Evolutionary conservation across 2,888 invertebrate species (phyloP).

Genomic region (Morinoia aosen): DNA sequence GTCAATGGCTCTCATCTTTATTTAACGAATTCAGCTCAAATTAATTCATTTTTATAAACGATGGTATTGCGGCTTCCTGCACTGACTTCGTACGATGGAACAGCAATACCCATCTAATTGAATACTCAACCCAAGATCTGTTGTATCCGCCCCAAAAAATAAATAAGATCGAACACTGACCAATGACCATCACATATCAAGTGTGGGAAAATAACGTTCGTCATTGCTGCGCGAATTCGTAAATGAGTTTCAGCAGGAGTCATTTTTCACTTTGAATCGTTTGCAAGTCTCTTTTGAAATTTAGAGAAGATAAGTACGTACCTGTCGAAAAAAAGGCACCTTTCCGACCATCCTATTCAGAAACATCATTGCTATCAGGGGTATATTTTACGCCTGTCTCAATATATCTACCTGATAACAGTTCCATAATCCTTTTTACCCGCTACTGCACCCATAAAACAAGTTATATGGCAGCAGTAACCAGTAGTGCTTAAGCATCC

Average conservation of each 20-base stretch:
- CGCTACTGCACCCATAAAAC: constrained; percentile 46
- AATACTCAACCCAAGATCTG: not conserved
- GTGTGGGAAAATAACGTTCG: not conserved
- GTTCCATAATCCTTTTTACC: constrained; percentile 51
- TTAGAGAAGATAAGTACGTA: constrained; percentile 39
- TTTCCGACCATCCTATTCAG: constrained; percentile 26
- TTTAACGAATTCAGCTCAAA: not conserved
- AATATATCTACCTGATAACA: constrained; percentile 50
- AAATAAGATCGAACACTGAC: not conserved
- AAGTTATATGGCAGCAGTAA: constrained; percentile 39
- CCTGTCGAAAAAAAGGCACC: constrained; percentile 38
- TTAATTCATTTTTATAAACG: not conserved
- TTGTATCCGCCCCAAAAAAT: not conserved
- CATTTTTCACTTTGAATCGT: not conserved
- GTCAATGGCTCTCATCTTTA: not conserved
- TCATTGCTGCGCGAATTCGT: not conserved
- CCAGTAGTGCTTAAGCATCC: constrained; percentile 48
- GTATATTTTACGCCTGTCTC: constrained; percentile 52
- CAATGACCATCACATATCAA: not conserved
- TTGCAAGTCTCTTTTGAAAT: constrained; percentile 5
- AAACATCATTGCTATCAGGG: constrained; percentile 45
- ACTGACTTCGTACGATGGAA: not conserved
- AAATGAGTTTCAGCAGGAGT: not conserved
- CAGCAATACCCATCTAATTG: not conserved
- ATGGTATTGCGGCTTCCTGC: not conserved